phyloP scores from a whole-genome alignment of 1,140 invertebrate genomes.

The Cyrtorhinus lividipennis region DNA sequence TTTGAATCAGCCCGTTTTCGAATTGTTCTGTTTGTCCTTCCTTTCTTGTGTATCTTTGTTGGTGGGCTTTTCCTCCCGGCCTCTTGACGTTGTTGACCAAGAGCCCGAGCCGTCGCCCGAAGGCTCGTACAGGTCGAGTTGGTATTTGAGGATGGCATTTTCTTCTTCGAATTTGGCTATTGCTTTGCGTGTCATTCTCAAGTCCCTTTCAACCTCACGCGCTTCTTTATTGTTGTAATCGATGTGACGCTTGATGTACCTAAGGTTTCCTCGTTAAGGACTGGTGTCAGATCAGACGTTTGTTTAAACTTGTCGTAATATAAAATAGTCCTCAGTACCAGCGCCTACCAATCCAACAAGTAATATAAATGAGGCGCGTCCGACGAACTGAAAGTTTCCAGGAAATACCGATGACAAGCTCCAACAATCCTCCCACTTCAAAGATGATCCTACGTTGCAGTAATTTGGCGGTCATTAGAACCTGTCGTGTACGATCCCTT shows the following conservation, averaged over 20 bases:
- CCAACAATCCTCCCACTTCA: no score
- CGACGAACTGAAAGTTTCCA: no score
- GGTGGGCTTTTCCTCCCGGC: background rate
- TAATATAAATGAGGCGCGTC: no score
- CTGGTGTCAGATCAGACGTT: no score
- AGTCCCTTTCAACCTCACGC: background rate
- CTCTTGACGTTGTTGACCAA: background rate
- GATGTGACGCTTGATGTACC: constrained; percentile 4
- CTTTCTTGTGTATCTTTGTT: background rate
- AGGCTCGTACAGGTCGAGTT: background rate
- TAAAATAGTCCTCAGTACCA: no score
- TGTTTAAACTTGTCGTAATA: no score
- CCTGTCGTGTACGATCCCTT: no score
- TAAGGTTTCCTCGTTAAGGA: no score
- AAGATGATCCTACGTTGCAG: no score
- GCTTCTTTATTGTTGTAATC: constrained; percentile 1
- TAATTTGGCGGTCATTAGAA: no score
- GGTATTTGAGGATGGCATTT: background rate
- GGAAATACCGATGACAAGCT: no score
- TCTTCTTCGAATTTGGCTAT: constrained; percentile 5
- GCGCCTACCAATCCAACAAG: no score
- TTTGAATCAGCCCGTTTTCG: background rate
- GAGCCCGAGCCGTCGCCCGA: background rate
- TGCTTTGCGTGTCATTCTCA: background rate
- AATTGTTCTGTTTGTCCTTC: background rate